phyloP scores from a whole-genome alignment of 1,140 invertebrate species.

The Ylistrum balloti region DNA sequence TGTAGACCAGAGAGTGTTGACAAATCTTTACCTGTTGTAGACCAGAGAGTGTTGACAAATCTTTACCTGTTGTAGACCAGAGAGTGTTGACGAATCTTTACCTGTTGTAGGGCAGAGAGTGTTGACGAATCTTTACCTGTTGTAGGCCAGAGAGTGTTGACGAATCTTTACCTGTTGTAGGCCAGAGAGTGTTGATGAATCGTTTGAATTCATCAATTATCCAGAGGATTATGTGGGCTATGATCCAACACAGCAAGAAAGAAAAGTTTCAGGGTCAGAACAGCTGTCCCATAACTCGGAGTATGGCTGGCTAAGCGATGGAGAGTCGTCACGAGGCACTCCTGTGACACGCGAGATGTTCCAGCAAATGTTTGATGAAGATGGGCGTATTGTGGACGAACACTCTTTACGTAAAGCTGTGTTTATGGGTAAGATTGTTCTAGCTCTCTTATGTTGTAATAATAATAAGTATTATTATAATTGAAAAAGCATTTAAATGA shows the following conservation, averaged over 20 bases:
- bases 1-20: too few species aligned
- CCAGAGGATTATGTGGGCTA: constrained; percentile 51
- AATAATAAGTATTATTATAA: too few species aligned
- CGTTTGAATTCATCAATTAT: constrained; percentile 73
- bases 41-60: too few species aligned
- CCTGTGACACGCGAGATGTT: constrained; percentile 72
- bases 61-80: too few species aligned
- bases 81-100: too few species aligned
- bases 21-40: too few species aligned
- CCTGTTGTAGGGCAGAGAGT: too few species aligned
- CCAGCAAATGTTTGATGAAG: constrained; percentile 73
- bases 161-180: constrained; percentile 49
- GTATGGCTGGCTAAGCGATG: constrained; percentile 56
- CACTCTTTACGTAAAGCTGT: constrained; percentile 76
- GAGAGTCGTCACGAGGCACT: constrained; percentile 57
- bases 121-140: too few species aligned
- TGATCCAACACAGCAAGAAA: constrained; percentile 45
- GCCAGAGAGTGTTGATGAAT: constrained; percentile 70
- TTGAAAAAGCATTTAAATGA: too few species aligned
- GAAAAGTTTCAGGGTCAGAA: neutral
- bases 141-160: too few species aligned
- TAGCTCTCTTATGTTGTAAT: neutral
- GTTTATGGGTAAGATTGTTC: constrained; percentile 72
- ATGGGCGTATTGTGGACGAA: constrained; percentile 79
- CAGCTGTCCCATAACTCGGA: neutral